These are phyloP conservation scores for Labrus mixtus DNA, from an alignment of 2,113 vertebrate genomes.

Conservation along the genomic window DNA sequence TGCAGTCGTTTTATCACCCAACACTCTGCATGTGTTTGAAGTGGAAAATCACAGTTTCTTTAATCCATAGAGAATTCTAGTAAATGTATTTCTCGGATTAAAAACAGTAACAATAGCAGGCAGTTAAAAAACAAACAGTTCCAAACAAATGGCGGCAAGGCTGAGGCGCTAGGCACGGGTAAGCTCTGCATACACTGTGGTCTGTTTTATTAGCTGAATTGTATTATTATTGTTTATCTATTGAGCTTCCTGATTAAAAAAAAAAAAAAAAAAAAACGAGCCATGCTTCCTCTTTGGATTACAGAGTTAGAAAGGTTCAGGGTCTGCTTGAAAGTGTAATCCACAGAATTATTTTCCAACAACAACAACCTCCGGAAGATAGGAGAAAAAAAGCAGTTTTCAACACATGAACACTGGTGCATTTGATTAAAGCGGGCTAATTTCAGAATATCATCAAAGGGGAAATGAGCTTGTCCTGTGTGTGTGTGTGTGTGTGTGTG, in stretches of 20 bases:
- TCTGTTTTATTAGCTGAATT: constrained; percentile 74
- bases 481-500: constrained; percentile 7
- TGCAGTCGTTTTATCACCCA: constrained; percentile 75
- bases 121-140: constrained; percentile 78
- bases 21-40: constrained; percentile 77
- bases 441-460: constrained; percentile 74
- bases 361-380: constrained; percentile 71
- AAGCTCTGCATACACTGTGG: constrained; percentile 73
- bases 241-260: constrained; percentile 57
- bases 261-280: constrained; percentile 28
- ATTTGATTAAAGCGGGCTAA: constrained; percentile 74
- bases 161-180: constrained; percentile 54
- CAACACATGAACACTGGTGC: constrained; percentile 71
- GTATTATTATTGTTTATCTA: constrained; percentile 81
- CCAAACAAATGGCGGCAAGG: constrained; percentile 71
- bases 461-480: constrained; percentile 10
- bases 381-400: constrained; percentile 59
- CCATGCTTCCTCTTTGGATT: constrained; percentile 75
- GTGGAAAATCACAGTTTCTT: constrained; percentile 77
- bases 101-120: constrained; percentile 80
- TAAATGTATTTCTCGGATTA: constrained; percentile 82
- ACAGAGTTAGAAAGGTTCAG: constrained; percentile 71
- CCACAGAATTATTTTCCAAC: constrained; percentile 66
- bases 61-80: constrained; percentile 82
- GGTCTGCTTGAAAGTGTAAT: constrained; percentile 71